These are phyloP conservation scores for Petrophora chlorosata DNA, from an alignment of 2,888 invertebrate species.

Conservation along the genomic window DNA sequence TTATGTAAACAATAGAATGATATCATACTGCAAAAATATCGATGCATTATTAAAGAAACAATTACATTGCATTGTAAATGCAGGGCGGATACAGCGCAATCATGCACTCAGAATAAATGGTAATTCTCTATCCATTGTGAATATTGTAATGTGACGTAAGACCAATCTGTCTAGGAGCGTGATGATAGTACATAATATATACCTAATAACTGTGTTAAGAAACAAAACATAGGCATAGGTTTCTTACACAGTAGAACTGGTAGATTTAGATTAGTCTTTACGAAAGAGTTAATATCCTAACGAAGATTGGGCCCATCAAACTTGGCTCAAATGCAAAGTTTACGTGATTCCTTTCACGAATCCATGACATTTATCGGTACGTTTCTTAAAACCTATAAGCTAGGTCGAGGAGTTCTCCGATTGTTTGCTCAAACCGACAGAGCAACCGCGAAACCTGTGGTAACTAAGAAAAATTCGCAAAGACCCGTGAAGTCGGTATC, in stretches of 20 bases:
- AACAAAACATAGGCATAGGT: too few species aligned
- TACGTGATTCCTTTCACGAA: constrained; percentile 43
- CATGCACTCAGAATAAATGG: constrained; percentile 2
- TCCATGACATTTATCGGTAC: constrained; percentile 40
- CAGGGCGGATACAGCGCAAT: constrained; percentile 17
- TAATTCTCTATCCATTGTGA: background rate
- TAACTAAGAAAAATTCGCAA: too few species aligned
- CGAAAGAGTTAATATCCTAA: too few species aligned
- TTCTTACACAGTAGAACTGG: too few species aligned
- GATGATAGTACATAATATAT: too few species aligned
- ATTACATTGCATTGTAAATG: constrained; percentile 22
- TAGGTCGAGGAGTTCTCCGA: constrained; percentile 12
- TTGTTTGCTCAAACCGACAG: constrained; percentile 3
- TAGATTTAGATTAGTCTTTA: too few species aligned
- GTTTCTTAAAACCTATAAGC: constrained; percentile 29
- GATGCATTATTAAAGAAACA: constrained; percentile 25
- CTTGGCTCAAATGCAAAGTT: constrained; percentile 33
- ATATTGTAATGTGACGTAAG: background rate
- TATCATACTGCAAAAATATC: constrained; percentile 29
- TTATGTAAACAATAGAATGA: constrained; percentile 4
- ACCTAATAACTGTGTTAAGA: too few species aligned
- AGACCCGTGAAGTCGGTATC: too few species aligned
- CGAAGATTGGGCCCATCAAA: constrained; percentile 12
- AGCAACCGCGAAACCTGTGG: background rate
- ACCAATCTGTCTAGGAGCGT: background rate